Percentiles rank a stretch among this genome's conserved stretches.
Evolutionary conservation across 1,140 invertebrate species (phyloP).

Genomic region (Eueides isabella): DNA sequence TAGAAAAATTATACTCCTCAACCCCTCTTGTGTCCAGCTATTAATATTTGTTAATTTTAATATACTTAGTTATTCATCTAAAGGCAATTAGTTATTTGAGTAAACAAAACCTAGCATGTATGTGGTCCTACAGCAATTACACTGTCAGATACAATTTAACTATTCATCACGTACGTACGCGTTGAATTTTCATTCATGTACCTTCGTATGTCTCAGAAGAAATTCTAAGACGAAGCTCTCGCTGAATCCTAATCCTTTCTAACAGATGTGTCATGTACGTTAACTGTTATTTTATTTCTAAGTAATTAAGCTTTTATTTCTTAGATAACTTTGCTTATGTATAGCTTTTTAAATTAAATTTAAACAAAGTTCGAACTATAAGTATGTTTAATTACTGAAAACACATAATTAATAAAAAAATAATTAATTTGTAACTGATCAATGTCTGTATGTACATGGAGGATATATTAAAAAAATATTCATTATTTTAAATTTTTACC

Average conservation of each 20-base stretch:
- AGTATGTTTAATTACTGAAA: too few relatives aligned
- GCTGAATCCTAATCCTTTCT: slow-evolving; percentile 5
- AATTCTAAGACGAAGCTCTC: slow-evolving; percentile 5
- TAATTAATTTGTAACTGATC: too few relatives aligned
- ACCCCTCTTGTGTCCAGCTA: too few relatives aligned
- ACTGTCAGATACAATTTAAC: not conserved
- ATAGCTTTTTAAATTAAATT: too few relatives aligned
- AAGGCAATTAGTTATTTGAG: not conserved
- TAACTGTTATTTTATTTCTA: not conserved
- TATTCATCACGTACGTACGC: not conserved
- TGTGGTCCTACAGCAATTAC: slow-evolving; percentile 5
- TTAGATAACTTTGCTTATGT: too few relatives aligned
- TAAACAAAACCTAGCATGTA: not conserved
- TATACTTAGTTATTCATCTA: not conserved
- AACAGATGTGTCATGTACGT: slow-evolving; percentile 16
- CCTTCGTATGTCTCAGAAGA: slow-evolving; percentile 13
- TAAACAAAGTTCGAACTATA: too few relatives aligned
- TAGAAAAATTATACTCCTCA: too few relatives aligned
- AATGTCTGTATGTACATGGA: too few relatives aligned
- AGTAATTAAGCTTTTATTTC: not conserved
- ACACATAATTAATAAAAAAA: too few relatives aligned
- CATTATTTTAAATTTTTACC: too few relatives aligned
- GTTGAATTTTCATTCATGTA: slow-evolving; percentile 13
- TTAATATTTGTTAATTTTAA: not conserved
- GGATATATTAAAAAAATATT: too few relatives aligned